Evolutionary conservation across 1,140 invertebrate species (phyloP), one percentile per base, ranked within the genome.

Genomic region (Bombus superbus): DNA sequence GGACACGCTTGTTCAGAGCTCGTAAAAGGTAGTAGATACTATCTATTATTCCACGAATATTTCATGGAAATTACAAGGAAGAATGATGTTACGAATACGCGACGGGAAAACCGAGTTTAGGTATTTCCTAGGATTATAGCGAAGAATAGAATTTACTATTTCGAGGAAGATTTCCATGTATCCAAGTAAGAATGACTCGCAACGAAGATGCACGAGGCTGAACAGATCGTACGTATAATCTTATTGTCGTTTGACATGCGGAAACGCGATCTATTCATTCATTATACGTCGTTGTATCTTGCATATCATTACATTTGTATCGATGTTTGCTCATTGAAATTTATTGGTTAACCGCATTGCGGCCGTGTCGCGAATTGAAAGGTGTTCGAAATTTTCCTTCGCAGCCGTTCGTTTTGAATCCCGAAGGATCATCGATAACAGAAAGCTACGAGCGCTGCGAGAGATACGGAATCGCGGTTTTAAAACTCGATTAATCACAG

Each of bases 31-130:
- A 57, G 42, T 18, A 68, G 38, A 32, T 71, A 71, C 81, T 68
- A 68, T 77, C 69, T 80, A 88, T 88, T 77, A 82, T 73, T 88
- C 57, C 44, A 59, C n/a, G 74, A n/a, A 32, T 40, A 35, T 9
- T 47, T 38, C 38, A 28, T 11, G 44, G 22, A 57, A 75, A 71
- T 76, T 62, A 38, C n/a, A 59, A 44, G 10, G 47, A 47, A 71
- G 47, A 40, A 38, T 32, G 42, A 25, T 3, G 5, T 28, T 35
- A 32, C n/a, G 35, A 32, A n/a, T 10, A 9, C 10, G 32, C 18
- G 25, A 9, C 13, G 25, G 22, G 42, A 0, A 11, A 8, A 53
- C 25, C 38, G 18, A 72, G 42, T 53, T 53, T 22, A 22, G 1
- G 47, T 53, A 53, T 53, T 22, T 53, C 8, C 18, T 22, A 53